A percentile compares a stretch with the other conserved stretches of the same genome.
Evolutionary conservation across 2,797 vertebrate genomes (phyloP).

Genomic region (Leptoclinus maculatus): DNA sequence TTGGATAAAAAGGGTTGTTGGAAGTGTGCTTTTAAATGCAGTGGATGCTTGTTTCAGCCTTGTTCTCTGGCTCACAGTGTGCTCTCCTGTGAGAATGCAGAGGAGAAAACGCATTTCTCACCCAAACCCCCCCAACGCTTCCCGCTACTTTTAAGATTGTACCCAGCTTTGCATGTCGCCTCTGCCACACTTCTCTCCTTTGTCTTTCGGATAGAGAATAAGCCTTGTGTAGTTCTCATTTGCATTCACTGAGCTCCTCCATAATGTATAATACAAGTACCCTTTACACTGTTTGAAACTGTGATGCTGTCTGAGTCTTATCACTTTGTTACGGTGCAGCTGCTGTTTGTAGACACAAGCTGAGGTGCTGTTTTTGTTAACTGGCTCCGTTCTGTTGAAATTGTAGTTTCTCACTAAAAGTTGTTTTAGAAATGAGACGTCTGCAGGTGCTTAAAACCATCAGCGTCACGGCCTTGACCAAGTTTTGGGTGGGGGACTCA

Average conservation of each 20-base stretch:
- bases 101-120: slow-evolving; percentile 40
- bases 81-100: slow-evolving; percentile 52
- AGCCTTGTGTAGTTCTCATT: slow-evolving; percentile 54
- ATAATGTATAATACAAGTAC: slow-evolving; percentile 72
- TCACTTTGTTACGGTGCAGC: slow-evolving; percentile 10
- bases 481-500: background rate
- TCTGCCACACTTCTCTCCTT: slow-evolving; percentile 48
- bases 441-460: slow-evolving; percentile 3
- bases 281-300: slow-evolving; percentile 41
- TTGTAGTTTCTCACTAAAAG: background rate
- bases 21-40: slow-evolving; percentile 54
- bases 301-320: slow-evolving; percentile 4
- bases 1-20: slow-evolving; percentile 52
- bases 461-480: slow-evolving; percentile 10
- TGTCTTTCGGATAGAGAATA: slow-evolving; percentile 54
- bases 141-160: slow-evolving; percentile 56
- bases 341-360: slow-evolving; percentile 37
- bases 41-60: slow-evolving; percentile 58
- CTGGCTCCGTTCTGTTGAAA: slow-evolving; percentile 11
- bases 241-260: slow-evolving; percentile 64
- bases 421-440: slow-evolving; percentile 3
- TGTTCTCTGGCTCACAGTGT: slow-evolving; percentile 49
- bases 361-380: slow-evolving; percentile 1
- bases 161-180: slow-evolving; percentile 51
- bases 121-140: slow-evolving; percentile 42